phyloP scores from a whole-genome alignment of 2,797 vertebrate species.

The Eremophila alpestris region DNA sequence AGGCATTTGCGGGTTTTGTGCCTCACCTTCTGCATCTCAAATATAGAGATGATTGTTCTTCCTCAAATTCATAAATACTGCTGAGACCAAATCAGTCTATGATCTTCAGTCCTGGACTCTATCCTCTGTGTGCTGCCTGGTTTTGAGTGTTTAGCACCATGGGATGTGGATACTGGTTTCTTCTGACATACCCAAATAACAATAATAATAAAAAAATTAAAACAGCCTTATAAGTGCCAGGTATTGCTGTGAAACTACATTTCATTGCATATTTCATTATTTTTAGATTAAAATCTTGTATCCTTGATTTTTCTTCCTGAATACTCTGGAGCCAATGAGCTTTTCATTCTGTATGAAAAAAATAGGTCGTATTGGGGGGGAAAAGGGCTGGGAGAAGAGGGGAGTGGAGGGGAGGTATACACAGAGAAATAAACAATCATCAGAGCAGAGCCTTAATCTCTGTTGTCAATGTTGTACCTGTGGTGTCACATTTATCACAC shows the following conservation, averaged over 20 bases:
- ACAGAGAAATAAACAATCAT: conserved; percentile 20
- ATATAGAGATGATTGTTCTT: background rate
- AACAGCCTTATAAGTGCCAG: conserved; percentile 12
- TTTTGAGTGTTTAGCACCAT: background rate
- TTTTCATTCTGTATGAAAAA: conserved; percentile 6
- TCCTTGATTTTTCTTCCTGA: background rate
- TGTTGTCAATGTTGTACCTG: conserved; percentile 1
- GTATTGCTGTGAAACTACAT: background rate
- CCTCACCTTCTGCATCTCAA: conserved; percentile 10
- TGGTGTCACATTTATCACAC: background rate
- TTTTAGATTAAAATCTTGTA: background rate
- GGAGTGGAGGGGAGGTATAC: background rate
- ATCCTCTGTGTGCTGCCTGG: background rate
- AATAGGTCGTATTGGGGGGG: background rate
- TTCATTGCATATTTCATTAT: background rate
- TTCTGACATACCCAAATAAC: background rate
- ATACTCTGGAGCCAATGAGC: background rate
- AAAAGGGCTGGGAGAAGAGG: background rate
- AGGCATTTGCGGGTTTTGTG: background rate
- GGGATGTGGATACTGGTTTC: background rate
- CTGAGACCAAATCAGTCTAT: background rate
- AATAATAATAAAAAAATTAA: background rate
- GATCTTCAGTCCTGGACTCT: background rate
- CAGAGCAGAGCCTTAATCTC: conserved; percentile 52
- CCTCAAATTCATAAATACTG: background rate